Base-by-base conservation (phyloP, 2,797 vertebrate genomes). In the Scomberomorus guttatus region DNA sequence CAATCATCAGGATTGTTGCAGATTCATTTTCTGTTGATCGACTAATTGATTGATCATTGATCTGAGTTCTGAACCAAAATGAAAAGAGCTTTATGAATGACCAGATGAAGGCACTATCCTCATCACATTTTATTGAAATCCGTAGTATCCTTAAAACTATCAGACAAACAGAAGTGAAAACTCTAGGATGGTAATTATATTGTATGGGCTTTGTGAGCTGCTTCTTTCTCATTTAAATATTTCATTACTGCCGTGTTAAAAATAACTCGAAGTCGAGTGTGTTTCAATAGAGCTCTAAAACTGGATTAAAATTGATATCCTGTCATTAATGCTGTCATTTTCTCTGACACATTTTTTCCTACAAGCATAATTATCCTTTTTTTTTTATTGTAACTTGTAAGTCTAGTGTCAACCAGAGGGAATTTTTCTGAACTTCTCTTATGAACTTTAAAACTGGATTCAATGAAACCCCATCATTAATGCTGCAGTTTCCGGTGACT, bases 191-290 rank as follows among this genome's bases (percentile, higher is more conserved):
- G 12, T 20, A 11, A 51, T 55, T 18, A 14, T 51, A 46, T 42
- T 52, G 22, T 44, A 67, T 17, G 46, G 29, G 56, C 54, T 29
- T 32, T 11, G 2, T 50, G 20, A 62, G 72, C 51, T 42, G 20
- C 74, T 67, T 81, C 46, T 24, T 59, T 20, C 55, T 52, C 54
- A 57, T 68, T 69, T 84, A 71, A 83, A 83, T 76, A 79, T 76
- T 75, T 75, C 7, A 80, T 75, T 25, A 59, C 57, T 55, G 22
- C 24, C 0, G 20, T 56, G 68, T 80, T 82, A 82, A 81, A 64
- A 80, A 70, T 73, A 62, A 54, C 39, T 51, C 51, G 9, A 48
- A 7, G 27, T 20, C 7, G 32, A 11, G n/a, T 51, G 57, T 77
- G n/a, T 64, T 82, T 75, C 27, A 67, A 14, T n/a, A 50, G 39